Base-by-base conservation (phyloP, 2,888 invertebrate genomes). In the Dermolepida albohirtum region DNA sequence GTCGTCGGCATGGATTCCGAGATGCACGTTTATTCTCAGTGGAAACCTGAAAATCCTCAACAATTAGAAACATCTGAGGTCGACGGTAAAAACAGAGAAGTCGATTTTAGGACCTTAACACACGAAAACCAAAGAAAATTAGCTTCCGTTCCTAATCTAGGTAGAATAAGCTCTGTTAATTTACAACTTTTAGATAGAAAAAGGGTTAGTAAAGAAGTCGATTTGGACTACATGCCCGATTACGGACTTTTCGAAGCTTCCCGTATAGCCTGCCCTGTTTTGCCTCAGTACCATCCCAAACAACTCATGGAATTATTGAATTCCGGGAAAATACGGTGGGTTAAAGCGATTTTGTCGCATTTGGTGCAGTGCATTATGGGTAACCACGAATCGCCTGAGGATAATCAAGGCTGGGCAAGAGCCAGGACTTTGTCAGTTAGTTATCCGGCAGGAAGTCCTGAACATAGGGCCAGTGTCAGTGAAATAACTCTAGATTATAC, bases 1-100 rank as follows among this genome's bases (percentile, higher is more conserved):
- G 96, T 99, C 0, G 97, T 99, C 1, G 99, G 98, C 1, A 98
- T 99, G 98, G 97, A 98, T 81, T 98, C 97, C 1, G 99, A 99
- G 82, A 98, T 99, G 97, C 97, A 98, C 78, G 97, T 99, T 0
- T 99, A 98, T 81, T 97, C 97, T 0, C 99, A 99, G 79, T 99
- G 98, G 98, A 94, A 94, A 78, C 92, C 94, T 0, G 89, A 91
- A 76, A 79, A 81, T 1, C 34, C 74, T 1, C 78, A 78, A 71
- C 68, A 73, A n/a, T 47, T 68, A 1, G 90, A 90, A 71, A 84
- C 89, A 0, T 91, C 92, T 71, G 94, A 94, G 78, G 70, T 71
- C 10, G 80, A 79, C 41, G 66, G 74, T 52, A 87, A 92, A 50
- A 92, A 92, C 64, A 84, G 90, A 0, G 91, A 91, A 76, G 89